Percentiles rank a stretch among this genome's conserved stretches.
Evolutionary conservation across 64 coral and sea anemone genomes (phyloP).

Genomic region (Stichodactyla mertensii): DNA sequence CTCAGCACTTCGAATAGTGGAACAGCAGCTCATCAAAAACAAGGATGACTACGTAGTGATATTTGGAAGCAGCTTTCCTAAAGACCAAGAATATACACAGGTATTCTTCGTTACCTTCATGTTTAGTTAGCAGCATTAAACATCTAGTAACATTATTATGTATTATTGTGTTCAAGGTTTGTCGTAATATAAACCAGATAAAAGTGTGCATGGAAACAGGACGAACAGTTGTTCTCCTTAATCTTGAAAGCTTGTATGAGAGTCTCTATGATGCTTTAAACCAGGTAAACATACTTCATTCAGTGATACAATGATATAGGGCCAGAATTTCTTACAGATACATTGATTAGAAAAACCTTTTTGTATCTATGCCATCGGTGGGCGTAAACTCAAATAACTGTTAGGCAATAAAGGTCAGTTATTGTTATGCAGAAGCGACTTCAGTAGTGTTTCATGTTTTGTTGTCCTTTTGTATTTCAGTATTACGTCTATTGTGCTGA

Average conservation of each 20-base stretch:
- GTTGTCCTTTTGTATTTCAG: conserved; percentile 13
- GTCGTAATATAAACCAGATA: conserved; percentile 82
- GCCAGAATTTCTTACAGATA: too few species aligned
- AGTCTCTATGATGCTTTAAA: conserved; percentile 84
- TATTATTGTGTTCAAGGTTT: conserved; percentile 37
- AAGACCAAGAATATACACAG: conserved; percentile 87
- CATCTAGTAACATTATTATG: neutral
- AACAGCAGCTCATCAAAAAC: conserved; percentile 54
- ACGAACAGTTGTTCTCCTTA: conserved; percentile 76
- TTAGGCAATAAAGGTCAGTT: too few species aligned
- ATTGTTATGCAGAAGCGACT: too few species aligned
- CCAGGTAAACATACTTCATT: conserved; percentile 31
- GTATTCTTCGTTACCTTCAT: conserved; percentile 8
- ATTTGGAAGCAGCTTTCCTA: conserved; percentile 84
- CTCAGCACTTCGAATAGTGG: conserved; percentile 61
- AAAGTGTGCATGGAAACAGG: conserved; percentile 91
- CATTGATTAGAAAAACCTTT: too few species aligned
- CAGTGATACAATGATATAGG: too few species aligned
- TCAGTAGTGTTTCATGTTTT: neutral
- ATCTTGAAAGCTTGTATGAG: conserved; percentile 77
- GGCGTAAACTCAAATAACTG: too few species aligned
- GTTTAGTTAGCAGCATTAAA: neutral
- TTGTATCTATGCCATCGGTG: too few species aligned
- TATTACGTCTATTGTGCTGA: conserved; percentile 70
- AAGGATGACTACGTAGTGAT: conserved; percentile 70